Base-by-base conservation (phyloP, 2,888 invertebrate genomes). In the Cosmorhoe ocellata region DNA sequence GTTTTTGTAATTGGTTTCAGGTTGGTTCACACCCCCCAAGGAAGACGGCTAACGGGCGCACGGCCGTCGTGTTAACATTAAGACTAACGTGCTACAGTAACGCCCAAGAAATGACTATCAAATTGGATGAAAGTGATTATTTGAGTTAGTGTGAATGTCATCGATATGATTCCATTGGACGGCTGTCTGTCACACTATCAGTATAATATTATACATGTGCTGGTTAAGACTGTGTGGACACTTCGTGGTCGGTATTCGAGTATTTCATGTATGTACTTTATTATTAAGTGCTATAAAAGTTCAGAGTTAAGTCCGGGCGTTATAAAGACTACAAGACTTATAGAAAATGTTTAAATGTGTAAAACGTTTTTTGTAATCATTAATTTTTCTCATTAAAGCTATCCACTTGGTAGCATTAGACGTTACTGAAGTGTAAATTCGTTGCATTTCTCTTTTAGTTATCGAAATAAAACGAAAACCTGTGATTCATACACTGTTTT, bases 11-110 rank as follows among this genome's bases (percentile, higher is more conserved):
- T 52, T 59, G 64, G 72, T 92, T 91, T 9, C 89, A 96, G 96
- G 96, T 67, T 96, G 96, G 96, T 96, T 96, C 84, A 96, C 96
- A 72, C 96, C 96, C 46, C 96, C 96, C 24, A 96, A 96, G 84
- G 96, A 96, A 91, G 96, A 96, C 89, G 96, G 96, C 92, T 96
- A 96, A 95, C 78, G 71, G 59, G 43, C 59, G 66, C 58, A 50
- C 41, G 37, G 57, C 33, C 13, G 52, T 59, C 52, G 71, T 70
- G 64, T 75, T 70, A 74, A 71, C 63, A 67, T 76, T 79, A 84
- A 83, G 81, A 82, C 78, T 82, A 82, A 76, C 76, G 82, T 81
- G 84, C 76, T 76, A 77, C 72, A 72, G 70, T 71, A 74, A 80
- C 81, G 84, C 85, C 87, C 81, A 64, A 73, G 67, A 72, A 40